phyloP scores from a whole-genome alignment of 2,888 invertebrate species.

The Ichneumoninae sp. region DNA sequence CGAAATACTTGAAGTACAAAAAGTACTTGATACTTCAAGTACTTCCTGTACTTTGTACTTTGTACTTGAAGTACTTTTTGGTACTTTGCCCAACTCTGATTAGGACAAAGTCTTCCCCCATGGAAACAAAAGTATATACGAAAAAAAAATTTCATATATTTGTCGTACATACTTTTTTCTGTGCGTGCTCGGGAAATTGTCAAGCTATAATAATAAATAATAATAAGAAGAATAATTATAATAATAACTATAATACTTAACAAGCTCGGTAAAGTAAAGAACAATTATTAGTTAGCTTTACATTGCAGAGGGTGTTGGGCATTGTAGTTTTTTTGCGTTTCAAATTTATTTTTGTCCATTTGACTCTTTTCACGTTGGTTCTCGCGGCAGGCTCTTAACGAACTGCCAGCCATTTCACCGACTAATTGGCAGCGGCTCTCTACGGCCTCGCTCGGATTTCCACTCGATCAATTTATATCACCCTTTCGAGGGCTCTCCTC shows the following conservation, averaged over 20 bases:
- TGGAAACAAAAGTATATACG: background rate
- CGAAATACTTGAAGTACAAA: no score
- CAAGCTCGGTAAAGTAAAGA: background rate
- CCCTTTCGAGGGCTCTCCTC: constrained; percentile 37
- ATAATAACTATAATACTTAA: background rate
- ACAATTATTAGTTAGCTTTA: constrained; percentile 3
- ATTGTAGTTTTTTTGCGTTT: constrained; percentile 5
- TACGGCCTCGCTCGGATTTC: constrained; percentile 55
- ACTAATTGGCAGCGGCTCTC: constrained; percentile 57
- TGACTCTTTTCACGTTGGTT: constrained; percentile 29
- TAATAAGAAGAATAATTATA: background rate
- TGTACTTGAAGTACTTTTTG: no score
- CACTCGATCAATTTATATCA: constrained; percentile 67
- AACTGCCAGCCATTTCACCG: constrained; percentile 53
- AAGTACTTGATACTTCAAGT: no score
- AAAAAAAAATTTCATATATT: no score
- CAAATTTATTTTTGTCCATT: constrained; percentile 25
- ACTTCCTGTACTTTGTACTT: no score
- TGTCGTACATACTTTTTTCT: no score
- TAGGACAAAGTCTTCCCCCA: background rate
- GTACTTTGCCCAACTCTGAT: no score
- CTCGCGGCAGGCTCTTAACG: constrained; percentile 43
- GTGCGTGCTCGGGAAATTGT: background rate
- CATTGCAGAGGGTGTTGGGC: background rate
- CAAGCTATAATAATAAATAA: background rate